Evolutionary conservation across 2,113 vertebrate species (phyloP).

Genomic region (Channa argus): DNA sequence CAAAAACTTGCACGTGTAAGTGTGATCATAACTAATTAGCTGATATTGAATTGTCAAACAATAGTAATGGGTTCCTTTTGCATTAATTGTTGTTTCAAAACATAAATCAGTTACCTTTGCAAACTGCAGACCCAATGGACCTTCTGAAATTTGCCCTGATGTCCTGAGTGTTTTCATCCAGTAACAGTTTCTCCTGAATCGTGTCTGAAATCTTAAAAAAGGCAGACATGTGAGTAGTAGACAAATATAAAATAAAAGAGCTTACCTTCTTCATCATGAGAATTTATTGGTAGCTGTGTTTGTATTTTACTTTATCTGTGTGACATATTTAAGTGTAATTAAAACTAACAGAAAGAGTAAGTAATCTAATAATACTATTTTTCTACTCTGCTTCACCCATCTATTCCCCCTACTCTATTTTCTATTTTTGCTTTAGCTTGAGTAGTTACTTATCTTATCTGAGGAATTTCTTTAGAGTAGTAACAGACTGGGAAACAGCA

Average conservation of each 20-base stretch:
- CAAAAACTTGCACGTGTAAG: conserved; percentile 50
- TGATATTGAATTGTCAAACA: conserved; percentile 16
- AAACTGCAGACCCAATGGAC: conserved; percentile 24
- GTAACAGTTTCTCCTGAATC: conserved; percentile 32
- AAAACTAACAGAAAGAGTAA: not conserved
- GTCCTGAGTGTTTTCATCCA: conserved; percentile 19
- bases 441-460: conserved; percentile 69
- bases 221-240: not conserved
- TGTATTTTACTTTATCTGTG: not conserved
- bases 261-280: not conserved
- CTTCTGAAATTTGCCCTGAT: conserved; percentile 30
- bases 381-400: conserved; percentile 1
- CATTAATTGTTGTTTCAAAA: not conserved
- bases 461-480: conserved; percentile 58
- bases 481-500: conserved; percentile 11
- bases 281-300: not conserved
- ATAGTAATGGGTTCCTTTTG: conserved; percentile 7
- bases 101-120: conserved; percentile 44
- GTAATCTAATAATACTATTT: conserved; percentile 18
- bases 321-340: no score
- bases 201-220: conserved; percentile 57
- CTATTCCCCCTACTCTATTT: not conserved
- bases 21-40: conserved; percentile 8
- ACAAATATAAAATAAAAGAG: not conserved
- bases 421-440: conserved; percentile 40